Conservation (phyloP, 1,140 invertebrate genomes). For the Pseudomyrmex gracilis region DNA sequence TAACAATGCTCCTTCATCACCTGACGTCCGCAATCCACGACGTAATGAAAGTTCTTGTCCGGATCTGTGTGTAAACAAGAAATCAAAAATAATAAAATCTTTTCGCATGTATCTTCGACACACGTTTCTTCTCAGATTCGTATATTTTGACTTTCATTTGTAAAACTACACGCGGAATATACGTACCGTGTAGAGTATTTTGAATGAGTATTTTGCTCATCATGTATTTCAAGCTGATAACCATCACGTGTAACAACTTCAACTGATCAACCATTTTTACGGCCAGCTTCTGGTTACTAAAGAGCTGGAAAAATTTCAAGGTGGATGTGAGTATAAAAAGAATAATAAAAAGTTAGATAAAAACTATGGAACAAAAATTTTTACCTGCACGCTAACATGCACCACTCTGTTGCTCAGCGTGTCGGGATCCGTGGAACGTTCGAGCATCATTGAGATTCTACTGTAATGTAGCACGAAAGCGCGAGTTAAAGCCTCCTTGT, state of each 20-base stretch:
- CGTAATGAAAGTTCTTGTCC: conserved; percentile 93
- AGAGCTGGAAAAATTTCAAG: conserved; percentile 87
- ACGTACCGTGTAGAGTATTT: conserved; percentile 93
- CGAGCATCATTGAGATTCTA: conserved; percentile 95
- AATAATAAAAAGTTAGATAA: background rate
- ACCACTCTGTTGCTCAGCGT: conserved; percentile 97
- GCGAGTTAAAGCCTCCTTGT: conserved; percentile 97
- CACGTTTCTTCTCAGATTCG: background rate
- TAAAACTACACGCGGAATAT: background rate
- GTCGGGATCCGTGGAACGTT: conserved; percentile 94
- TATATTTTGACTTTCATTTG: conserved; percentile 7
- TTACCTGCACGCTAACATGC: conserved; percentile 96
- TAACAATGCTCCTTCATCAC: conserved; percentile 99
- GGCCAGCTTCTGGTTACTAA: conserved; percentile 96
- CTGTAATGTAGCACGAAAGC: conserved; percentile 98
- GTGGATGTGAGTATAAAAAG: conserved; percentile 33
- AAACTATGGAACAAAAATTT: conserved; percentile 14
- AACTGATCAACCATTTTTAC: conserved; percentile 95
- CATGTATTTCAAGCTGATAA: conserved; percentile 96
- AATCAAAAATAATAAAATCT: conserved; percentile 19
- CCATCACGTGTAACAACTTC: conserved; percentile 96
- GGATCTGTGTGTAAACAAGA: conserved; percentile 86
- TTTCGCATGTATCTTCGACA: background rate
- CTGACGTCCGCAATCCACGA: conserved; percentile 96
- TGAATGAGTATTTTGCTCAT: conserved; percentile 96